Evolutionary conservation across 2,113 vertebrate species (phyloP).

Genomic region (Plotosus lineatus): DNA sequence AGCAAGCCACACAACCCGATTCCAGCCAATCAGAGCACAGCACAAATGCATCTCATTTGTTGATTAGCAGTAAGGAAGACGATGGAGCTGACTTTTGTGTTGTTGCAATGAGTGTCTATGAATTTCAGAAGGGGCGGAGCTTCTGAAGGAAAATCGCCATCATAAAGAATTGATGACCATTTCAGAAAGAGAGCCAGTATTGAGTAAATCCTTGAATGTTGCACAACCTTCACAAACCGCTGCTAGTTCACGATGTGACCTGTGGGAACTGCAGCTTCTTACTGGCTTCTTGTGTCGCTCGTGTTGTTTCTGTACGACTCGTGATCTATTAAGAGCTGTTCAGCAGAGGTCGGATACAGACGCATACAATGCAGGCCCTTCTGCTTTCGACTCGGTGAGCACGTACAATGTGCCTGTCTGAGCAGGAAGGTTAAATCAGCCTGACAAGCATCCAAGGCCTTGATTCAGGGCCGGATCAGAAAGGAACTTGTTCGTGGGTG

Average conservation of each 20-base stretch:
- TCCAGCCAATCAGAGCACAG: too few relatives aligned
- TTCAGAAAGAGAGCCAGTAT: not conserved
- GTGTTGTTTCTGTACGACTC: not conserved
- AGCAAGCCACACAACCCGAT: too few relatives aligned
- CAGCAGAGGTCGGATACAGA: not conserved
- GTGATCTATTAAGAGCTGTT: not conserved
- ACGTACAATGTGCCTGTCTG: not conserved
- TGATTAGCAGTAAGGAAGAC: too few relatives aligned
- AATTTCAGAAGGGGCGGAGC: too few relatives aligned
- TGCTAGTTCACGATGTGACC: not conserved
- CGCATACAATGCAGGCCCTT: not conserved
- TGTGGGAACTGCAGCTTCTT: not conserved
- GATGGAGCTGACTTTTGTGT: too few relatives aligned
- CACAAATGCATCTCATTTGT: too few relatives aligned
- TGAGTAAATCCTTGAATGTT: not conserved
- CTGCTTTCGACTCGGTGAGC: not conserved
- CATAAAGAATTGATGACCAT: too few relatives aligned
- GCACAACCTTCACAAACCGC: not conserved
- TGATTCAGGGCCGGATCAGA: not conserved
- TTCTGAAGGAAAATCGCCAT: too few relatives aligned
- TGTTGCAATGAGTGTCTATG: too few relatives aligned
- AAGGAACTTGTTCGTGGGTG: not conserved
- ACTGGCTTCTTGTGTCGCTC: not conserved
- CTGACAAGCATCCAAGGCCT: conserved; percentile 15
- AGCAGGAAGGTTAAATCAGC: conserved; percentile 2